Evolutionary conservation across 2,113 vertebrate species (phyloP), one percentile per base, ranked within the genome.

Genomic region (Tamias sibiricus): DNA sequence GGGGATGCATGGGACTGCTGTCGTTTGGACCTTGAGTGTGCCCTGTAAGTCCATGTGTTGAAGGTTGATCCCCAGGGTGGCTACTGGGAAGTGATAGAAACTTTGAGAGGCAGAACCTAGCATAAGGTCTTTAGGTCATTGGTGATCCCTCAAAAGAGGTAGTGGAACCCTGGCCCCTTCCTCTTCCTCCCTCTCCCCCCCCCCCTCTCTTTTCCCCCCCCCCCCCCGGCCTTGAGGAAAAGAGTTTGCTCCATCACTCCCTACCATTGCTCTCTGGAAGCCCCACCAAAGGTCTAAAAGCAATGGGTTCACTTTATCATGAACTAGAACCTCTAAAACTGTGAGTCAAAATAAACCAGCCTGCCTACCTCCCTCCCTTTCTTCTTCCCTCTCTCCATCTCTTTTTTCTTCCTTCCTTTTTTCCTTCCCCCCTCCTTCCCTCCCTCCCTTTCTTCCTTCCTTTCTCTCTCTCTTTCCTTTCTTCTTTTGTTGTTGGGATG

Each of bases 341-440:
- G 64, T 22, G 20, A 81, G 40, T 13, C 84, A 26, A 22, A 80
- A 74, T 7, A 71, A 81, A 26, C 32, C 64, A 57, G 54, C 54
- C 54, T 22, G 1, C 54, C 54, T 19, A 22, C 59, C 59, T 28
- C 59, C 8, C 59, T 28, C 24, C 49, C 49, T 49, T 12, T 49
- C 47, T 49, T 49, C 17, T 19, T 54, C 19, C 13, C 49, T 3
- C 14, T 52, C 14, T 17, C 52, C 14, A 2, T 52, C 52, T 17
- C 14, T 17, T 17, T 17, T 16, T 17, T 4, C 5, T 16, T 17
- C 14, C 13, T 17, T 19, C 0, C 17, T 54, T 19, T 1, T 17
- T 19, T 54, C 52, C 14, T 17, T 17, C 14, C 16, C 17, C 5
- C 52, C 17, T 17, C 5, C 16, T 17, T 54, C 16, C 1, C 5